These are phyloP conservation scores for human DNA, from an alignment of 2,113 vertebrate genomes.

Conservation along the genomic window DNA sequence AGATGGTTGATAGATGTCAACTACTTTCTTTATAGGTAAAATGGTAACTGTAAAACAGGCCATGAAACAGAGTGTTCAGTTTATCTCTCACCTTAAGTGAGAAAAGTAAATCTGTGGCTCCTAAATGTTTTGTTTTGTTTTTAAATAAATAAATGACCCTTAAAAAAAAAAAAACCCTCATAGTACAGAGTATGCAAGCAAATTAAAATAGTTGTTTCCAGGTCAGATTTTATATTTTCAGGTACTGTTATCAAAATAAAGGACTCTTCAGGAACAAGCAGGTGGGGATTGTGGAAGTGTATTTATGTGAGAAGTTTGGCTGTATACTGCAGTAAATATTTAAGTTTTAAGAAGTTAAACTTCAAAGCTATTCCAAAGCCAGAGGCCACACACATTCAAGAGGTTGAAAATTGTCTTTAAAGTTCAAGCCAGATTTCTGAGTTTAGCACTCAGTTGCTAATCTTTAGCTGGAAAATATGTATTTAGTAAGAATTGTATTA, in stretches of 20 bases:
- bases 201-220: conserved; percentile 1
- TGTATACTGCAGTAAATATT: background rate
- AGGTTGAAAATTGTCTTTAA: background rate
- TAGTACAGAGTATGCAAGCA: background rate
- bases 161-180: background rate
- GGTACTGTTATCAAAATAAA: background rate
- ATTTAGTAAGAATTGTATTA: background rate
- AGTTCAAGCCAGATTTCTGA: background rate
- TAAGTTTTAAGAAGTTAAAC: background rate
- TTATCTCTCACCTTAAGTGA: background rate
- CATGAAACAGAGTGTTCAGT: background rate
- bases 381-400: background rate
- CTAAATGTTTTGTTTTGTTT: background rate
- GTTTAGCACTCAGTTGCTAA: background rate
- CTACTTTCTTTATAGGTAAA: background rate
- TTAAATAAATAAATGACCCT: background rate
- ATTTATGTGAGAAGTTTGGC: background rate
- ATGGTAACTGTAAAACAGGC: background rate
- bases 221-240: background rate
- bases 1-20: background rate
- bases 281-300: background rate
- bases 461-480: background rate
- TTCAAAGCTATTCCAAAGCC: background rate
- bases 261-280: background rate
- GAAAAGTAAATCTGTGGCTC: background rate